Evolutionary conservation across 2,797 vertebrate genomes (phyloP), one percentile per base, ranked within the genome.

Genomic region (Pteropus rufus): DNA sequence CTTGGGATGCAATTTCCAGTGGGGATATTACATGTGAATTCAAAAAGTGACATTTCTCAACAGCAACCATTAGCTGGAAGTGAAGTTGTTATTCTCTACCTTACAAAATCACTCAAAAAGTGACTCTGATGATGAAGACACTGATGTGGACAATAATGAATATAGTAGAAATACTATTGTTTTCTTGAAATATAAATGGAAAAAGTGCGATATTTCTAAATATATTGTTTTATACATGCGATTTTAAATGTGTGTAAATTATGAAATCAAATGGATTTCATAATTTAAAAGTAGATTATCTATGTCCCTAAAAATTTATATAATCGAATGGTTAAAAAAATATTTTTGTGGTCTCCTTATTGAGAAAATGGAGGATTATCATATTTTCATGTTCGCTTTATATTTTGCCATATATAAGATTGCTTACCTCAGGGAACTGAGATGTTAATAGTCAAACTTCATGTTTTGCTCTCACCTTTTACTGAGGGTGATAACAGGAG

Each of bases 201-300:
- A 52, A 94, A 94, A 67, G 10, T 34, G 2, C 2, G 26, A 12
- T 67, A 80, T 94, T 89, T 75, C 31, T 76, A 77, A 95, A 67
- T 88, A 77, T 14, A 39, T 75, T 75, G 49, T 88, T 96, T 79
- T 72, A 44, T 41, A 31, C 29, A 46, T 58, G 21, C 72, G 21
- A 72, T 91, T 95, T 94, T 88, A 93, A 90, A 6, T 94, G 26
- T 56, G 9, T 72, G 3, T 62, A 95, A 84, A 75, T 89, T 90
- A 75, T 75, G 16, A 75, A 80, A 93, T 34, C 15, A 83, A 77
- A 52, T 5, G 29, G 26, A 49, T 49, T 49, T 49, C 15, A 49
- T 16, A 49, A 49, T 49, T 49, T 54, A 19, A n/a, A 52, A 10
- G 34, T 72, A 77, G 60, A 44, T 18, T 77, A 44, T 81, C 56